Evolutionary conservation across 2,888 invertebrate species (phyloP).

Genomic region (Leptopilina drosophilae): DNA sequence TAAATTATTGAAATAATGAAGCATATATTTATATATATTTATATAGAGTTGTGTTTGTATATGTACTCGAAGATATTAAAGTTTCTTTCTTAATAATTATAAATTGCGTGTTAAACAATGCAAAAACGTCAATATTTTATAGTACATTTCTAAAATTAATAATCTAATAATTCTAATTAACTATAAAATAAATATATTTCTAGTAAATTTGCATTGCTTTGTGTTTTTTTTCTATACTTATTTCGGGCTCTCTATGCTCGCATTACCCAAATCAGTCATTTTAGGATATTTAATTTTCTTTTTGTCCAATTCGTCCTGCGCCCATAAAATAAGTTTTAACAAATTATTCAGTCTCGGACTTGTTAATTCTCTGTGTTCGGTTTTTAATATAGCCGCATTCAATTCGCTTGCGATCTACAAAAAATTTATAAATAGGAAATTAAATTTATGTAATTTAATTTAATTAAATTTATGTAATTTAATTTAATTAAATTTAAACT

Average conservation of each 20-base stretch:
- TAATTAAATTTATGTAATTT: too few relatives aligned
- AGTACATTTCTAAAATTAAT: slow-evolving; percentile 1
- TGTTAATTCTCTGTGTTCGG: slow-evolving; percentile 93
- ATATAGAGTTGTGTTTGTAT: too few relatives aligned
- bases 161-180: slow-evolving; percentile 10
- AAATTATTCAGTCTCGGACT: slow-evolving; percentile 94
- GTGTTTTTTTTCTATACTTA: slow-evolving; percentile 67
- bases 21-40: background rate
- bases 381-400: slow-evolving; percentile 97
- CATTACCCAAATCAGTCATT: slow-evolving; percentile 94
- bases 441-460: too few relatives aligned
- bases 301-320: slow-evolving; percentile 95
- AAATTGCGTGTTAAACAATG: slow-evolving; percentile 26
- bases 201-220: slow-evolving; percentile 23
- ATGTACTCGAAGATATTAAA: background rate
- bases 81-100: background rate
- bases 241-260: slow-evolving; percentile 87
- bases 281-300: slow-evolving; percentile 97
- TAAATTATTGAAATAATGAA: slow-evolving; percentile 29
- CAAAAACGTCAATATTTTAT: slow-evolving; percentile 26
- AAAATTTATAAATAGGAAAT: slow-evolving; percentile 30
- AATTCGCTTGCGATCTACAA: slow-evolving; percentile 95
- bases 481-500: too few relatives aligned
- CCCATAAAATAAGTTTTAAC: slow-evolving; percentile 95
- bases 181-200: slow-evolving; percentile 36